Conservation (phyloP, 2,797 vertebrate species). For the Myioborus miniatus region DNA sequence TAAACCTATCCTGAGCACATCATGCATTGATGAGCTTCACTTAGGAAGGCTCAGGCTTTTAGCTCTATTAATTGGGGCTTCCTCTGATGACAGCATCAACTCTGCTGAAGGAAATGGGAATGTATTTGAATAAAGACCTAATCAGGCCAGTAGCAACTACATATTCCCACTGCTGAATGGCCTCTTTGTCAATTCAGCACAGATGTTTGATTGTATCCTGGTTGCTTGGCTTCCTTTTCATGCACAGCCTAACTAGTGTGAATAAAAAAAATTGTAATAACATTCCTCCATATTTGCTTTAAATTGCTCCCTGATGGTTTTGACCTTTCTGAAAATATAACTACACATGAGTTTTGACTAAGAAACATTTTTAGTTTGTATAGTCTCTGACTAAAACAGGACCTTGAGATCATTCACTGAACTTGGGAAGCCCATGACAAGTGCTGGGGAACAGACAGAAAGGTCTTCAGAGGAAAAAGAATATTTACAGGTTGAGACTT, state of each 20-base stretch:
- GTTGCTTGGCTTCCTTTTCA: not conserved
- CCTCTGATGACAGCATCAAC: not conserved
- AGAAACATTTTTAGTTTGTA: not conserved
- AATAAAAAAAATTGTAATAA: not conserved
- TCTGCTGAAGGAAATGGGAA: not conserved
- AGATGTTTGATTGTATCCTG: not conserved
- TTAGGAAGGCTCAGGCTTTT: not conserved
- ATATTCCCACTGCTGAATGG: not conserved
- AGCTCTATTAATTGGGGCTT: not conserved
- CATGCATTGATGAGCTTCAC: not conserved
- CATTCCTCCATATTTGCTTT: not conserved
- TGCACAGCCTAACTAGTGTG: not conserved
- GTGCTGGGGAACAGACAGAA: not conserved
- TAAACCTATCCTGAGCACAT: not conserved
- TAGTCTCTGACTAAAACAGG: not conserved
- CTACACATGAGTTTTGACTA: not conserved
- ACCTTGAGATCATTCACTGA: not conserved
- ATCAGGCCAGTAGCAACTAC: not conserved
- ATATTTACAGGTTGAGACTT: not conserved
- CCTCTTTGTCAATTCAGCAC: not conserved
- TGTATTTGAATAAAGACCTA: not conserved
- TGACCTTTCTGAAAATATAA: slow-evolving; percentile 24
- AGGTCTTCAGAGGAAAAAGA: not conserved
- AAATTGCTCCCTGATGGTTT: not conserved
- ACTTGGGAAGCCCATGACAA: not conserved